A percentile compares a stretch with the other conserved stretches of the same genome.
These are phyloP conservation scores for Otolemur crassicaudatus DNA, from an alignment of 2,797 vertebrate genomes.

Conservation along the genomic window DNA sequence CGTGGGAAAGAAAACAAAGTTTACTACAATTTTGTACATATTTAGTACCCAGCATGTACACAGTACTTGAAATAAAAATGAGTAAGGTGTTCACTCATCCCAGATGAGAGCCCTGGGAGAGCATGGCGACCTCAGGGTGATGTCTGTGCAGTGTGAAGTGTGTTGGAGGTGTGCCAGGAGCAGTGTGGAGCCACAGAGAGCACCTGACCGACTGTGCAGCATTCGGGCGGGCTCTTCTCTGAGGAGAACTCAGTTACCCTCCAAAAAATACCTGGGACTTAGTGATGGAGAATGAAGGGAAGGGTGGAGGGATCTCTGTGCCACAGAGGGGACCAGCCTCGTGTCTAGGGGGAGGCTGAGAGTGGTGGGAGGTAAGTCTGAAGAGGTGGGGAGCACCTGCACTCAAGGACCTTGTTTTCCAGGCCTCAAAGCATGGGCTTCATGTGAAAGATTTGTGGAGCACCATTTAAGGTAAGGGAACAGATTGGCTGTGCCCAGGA, in stretches of 20 bases:
- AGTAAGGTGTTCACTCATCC: background rate
- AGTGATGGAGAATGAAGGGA: background rate
- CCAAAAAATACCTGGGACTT: background rate
- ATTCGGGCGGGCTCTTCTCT: background rate
- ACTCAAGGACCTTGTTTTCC: background rate
- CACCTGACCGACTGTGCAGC: too few species aligned
- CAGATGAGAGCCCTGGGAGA: background rate
- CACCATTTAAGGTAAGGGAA: background rate
- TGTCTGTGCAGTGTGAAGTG: background rate
- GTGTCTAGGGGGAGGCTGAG: background rate
- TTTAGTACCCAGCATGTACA: background rate
- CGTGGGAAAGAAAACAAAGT: background rate
- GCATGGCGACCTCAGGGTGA: background rate
- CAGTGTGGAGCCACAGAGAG: background rate
- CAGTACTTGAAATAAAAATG: background rate
- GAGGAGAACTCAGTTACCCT: background rate
- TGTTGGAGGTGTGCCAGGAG: background rate
- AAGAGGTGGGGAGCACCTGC: background rate
- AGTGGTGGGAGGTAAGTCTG: background rate
- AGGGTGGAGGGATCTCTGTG: background rate
- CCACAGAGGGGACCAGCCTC: background rate
- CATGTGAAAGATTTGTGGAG: background rate
- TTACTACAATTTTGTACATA: background rate
- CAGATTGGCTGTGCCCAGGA: background rate
- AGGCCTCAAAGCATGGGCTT: background rate